Conservation (phyloP, 2,113 vertebrate species). For the Scopus umbretta region DNA sequence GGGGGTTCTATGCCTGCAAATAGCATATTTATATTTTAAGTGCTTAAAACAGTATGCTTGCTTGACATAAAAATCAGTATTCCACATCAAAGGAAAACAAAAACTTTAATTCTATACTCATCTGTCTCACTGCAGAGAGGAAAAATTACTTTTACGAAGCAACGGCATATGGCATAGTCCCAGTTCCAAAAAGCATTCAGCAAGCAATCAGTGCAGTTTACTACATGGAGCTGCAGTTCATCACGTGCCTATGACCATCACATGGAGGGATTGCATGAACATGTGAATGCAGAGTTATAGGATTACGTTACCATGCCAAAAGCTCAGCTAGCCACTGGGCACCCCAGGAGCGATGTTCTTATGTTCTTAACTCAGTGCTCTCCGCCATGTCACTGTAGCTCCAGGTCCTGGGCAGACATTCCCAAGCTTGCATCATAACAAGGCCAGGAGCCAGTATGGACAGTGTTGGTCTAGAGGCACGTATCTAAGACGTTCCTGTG, state of each 20-base stretch:
- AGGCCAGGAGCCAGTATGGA: fast-evolving
- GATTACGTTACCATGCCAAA: not conserved
- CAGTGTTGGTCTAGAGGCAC: not conserved
- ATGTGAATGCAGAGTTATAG: not conserved
- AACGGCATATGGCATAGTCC: not conserved
- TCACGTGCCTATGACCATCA: not conserved
- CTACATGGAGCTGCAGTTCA: not conserved
- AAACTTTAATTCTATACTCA: not conserved
- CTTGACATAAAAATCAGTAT: not conserved
- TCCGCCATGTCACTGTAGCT: fast-evolving
- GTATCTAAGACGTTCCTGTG: not conserved
- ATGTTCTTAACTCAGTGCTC: not conserved
- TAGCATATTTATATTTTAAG: not conserved
- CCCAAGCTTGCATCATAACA: not conserved
- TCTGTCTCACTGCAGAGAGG: not conserved
- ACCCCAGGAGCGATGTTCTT: not conserved
- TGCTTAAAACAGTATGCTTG: not conserved
- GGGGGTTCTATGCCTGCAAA: not conserved
- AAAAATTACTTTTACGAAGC: not conserved
- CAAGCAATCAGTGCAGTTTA: not conserved
- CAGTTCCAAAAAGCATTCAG: not conserved
- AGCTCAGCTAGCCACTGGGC: not conserved
- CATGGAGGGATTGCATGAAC: fast-evolving
- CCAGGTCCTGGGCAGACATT: not conserved
- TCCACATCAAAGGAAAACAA: not conserved